Evolutionary conservation across 53 echinoderm and acorn worm genomes (phyloP).

Genomic region (Holothuria scabra): DNA sequence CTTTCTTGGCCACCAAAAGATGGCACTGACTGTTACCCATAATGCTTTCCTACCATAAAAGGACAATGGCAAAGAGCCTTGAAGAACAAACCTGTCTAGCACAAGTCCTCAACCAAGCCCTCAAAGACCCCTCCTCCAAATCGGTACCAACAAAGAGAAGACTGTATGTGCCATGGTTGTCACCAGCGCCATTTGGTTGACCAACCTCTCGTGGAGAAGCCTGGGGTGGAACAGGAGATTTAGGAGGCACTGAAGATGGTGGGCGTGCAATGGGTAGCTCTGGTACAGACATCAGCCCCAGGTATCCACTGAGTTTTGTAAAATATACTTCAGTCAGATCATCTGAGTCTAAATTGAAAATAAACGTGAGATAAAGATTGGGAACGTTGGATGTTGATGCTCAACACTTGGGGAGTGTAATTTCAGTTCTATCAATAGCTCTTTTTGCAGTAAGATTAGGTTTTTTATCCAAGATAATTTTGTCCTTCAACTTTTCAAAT

Average conservation of each 20-base stretch:
- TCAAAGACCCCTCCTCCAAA: slow-evolving; percentile 64
- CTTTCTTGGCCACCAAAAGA: too few relatives aligned
- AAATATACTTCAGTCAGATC: slow-evolving; percentile 73
- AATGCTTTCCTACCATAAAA: too few relatives aligned
- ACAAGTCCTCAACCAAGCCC: slow-evolving; percentile 86
- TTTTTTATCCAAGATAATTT: too few relatives aligned
- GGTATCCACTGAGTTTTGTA: slow-evolving; percentile 79
- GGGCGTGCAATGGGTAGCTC: slow-evolving; percentile 59
- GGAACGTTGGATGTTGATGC: too few relatives aligned
- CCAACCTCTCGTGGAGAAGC: not conserved
- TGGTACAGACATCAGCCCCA: slow-evolving; percentile 60
- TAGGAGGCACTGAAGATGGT: slow-evolving; percentile 49
- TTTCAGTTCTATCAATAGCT: too few relatives aligned
- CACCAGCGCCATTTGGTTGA: slow-evolving; percentile 55
- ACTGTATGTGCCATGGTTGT: slow-evolving; percentile 54
- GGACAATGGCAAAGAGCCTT: too few relatives aligned
- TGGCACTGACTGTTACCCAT: too few relatives aligned
- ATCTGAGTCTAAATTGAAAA: slow-evolving; percentile 69
- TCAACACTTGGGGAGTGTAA: too few relatives aligned
- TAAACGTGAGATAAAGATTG: too few relatives aligned
- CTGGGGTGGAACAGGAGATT: slow-evolving; percentile 40
- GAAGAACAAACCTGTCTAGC: slow-evolving; percentile 65
- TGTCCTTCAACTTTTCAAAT: too few relatives aligned
- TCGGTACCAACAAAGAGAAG: slow-evolving; percentile 82
- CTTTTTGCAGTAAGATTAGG: too few relatives aligned